Evolutionary conservation across 2,888 invertebrate species (phyloP), one percentile per base, ranked within the genome.

Genomic region (Phyllotreta cruciferae): DNA sequence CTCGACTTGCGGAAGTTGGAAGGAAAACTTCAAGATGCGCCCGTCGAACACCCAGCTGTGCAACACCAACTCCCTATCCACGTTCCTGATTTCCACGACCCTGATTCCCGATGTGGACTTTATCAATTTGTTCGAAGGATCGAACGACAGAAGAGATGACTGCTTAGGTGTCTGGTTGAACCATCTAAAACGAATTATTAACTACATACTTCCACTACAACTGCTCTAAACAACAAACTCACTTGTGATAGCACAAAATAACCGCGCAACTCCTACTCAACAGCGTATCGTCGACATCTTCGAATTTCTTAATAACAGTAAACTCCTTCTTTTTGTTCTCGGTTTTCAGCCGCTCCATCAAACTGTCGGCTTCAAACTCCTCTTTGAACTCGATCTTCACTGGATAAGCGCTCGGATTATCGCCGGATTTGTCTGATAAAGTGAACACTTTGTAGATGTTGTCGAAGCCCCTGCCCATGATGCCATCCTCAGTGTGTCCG

Each of bases 401-500:
- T 24, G 66, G 69, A 44, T 68, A 70, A 6, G 45, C 37, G 57
- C 68, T 66, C 35, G 66, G 61, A 39, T 64, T 37, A 44, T 70
- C 66, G 13, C 52, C 24, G 24, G 24, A 24, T 24, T 24, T 24
- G 24, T 24, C 4, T 4, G 24, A 24, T 4, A 24, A 24, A 24
- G 87, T 84, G 75, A 94, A 93, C 38, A 93, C 89, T 62, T 89
- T 85, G 76, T 92, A 88, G 57, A 94, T 86, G 72, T 92, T 90
- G 79, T 94, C 93, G 78, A 94, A 94, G 44, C 93, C 94, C 77
- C 91, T 86, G 44, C 93, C 94, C 98, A 98, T 98, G 63, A 98
- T 92, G 11, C 97, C 97, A 71, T 90, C 88, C 71, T 88, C 86
- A 0, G 94, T 92, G 78, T 98, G 97, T 0, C 95, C 96, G 62